Percentiles rank a stretch among this genome's conserved stretches.
phyloP scores from a whole-genome alignment of 2,797 vertebrate species.

The Spinibarbus caldwelli region DNA sequence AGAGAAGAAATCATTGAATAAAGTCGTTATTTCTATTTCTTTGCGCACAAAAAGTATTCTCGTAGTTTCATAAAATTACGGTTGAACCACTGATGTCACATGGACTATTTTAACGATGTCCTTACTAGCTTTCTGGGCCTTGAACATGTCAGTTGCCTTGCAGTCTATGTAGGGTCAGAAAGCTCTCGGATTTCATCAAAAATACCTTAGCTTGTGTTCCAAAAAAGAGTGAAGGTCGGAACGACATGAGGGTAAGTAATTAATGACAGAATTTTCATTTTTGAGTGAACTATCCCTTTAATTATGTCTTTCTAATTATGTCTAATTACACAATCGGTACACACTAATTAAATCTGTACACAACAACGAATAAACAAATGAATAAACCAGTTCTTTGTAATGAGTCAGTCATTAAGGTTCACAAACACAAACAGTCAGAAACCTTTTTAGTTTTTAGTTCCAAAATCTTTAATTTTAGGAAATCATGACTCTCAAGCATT shows the following conservation, averaged over 20 bases:
- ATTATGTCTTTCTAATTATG: not conserved
- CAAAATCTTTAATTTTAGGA: not conserved
- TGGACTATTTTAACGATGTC: not conserved
- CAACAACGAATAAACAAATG: not conserved
- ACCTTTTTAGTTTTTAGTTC: not conserved
- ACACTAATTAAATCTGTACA: not conserved
- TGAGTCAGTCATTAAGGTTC: not conserved
- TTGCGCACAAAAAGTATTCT: not conserved
- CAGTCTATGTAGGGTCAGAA: not conserved
- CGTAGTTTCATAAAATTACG: too few species aligned
- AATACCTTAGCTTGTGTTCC: not conserved
- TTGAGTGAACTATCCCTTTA: not conserved
- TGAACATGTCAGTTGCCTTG: not conserved
- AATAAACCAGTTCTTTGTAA: not conserved
- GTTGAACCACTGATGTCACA: not conserved
- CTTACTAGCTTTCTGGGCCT: not conserved
- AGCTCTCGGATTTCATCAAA: not conserved
- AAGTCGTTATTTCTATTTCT: not conserved
- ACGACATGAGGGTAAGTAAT: not conserved
- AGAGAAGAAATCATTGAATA: not conserved
- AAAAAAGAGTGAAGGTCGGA: not conserved
- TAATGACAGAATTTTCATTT: not conserved
- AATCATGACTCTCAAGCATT: not conserved
- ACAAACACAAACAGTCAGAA: not conserved
- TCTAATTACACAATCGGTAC: not conserved